Percentiles rank a stretch among this genome's conserved stretches.
Evolutionary conservation across 2,113 vertebrate species (phyloP).

Genomic region (Pelecanus crispus): DNA sequence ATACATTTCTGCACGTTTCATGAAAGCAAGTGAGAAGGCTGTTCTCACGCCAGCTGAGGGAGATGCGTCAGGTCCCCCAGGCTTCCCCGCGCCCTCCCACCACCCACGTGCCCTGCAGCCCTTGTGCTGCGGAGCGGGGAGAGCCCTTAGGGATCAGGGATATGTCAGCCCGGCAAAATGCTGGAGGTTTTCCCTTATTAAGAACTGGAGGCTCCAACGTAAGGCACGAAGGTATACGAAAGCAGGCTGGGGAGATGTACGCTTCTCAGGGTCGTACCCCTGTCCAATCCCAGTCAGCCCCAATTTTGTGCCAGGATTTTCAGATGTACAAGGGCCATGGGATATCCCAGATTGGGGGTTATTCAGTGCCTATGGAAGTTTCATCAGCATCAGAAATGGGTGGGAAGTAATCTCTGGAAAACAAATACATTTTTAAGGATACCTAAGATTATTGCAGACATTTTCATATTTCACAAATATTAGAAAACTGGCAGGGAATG

Average conservation of each 20-base stretch:
- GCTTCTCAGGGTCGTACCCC: accelerated
- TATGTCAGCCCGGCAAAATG: not conserved
- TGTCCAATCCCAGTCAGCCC: not conserved
- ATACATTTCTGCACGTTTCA: not conserved
- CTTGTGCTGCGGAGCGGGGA: accelerated
- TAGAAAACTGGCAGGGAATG: not conserved
- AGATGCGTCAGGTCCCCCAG: not conserved
- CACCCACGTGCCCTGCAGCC: not conserved
- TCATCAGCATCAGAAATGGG: not conserved
- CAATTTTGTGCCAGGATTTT: not conserved
- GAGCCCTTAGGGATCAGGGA: not conserved
- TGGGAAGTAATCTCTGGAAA: not conserved
- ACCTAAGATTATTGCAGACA: not conserved
- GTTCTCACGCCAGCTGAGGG: not conserved
- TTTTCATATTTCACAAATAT: not conserved
- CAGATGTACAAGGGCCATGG: accelerated
- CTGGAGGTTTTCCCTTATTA: not conserved
- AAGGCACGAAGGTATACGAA: not conserved
- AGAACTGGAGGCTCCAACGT: not conserved
- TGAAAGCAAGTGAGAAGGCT: not conserved
- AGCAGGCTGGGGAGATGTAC: not conserved
- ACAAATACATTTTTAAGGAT: not conserved
- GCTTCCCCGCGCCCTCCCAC: not conserved
- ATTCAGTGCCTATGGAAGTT: not conserved
- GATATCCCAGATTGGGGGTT: not conserved